These are phyloP conservation scores for Bostrychus sinensis DNA, from an alignment of 2,113 vertebrate species.

Conservation along the genomic window DNA sequence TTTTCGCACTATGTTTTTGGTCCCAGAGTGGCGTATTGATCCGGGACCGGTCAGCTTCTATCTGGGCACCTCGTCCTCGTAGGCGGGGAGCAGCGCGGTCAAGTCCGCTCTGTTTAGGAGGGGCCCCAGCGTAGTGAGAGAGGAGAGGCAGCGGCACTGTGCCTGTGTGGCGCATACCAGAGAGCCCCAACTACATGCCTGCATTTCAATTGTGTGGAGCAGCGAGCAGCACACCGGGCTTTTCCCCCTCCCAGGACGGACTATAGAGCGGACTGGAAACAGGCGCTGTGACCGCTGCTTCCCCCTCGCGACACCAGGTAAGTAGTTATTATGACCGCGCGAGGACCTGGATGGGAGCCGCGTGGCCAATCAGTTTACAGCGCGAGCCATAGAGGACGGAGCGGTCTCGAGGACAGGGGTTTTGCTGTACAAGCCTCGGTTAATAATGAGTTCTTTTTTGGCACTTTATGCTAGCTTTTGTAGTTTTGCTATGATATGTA, in stretches of 20 bases:
- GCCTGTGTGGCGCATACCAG: constrained; percentile 48
- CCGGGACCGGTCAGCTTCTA: constrained; percentile 39
- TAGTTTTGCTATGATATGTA: too few species aligned
- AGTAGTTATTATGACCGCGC: constrained; percentile 12
- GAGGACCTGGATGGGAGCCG: background rate
- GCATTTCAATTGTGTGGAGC: constrained; percentile 51
- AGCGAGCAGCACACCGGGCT: constrained; percentile 31
- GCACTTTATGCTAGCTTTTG: too few species aligned
- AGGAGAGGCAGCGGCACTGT: constrained; percentile 46
- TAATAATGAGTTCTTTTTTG: too few species aligned
- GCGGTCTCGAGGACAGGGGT: background rate
- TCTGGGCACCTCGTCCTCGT: constrained; percentile 23
- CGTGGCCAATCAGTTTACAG: background rate
- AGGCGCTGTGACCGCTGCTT: constrained; percentile 40
- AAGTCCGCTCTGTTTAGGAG: constrained; percentile 56
- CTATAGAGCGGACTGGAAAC: constrained; percentile 15
- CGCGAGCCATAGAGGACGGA: constrained; percentile 8
- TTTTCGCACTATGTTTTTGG: background rate
- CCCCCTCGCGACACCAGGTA: constrained; percentile 61
- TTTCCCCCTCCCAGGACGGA: constrained; percentile 24
- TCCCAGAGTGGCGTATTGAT: constrained; percentile 10
- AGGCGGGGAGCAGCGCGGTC: constrained; percentile 68
- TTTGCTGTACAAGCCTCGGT: background rate
- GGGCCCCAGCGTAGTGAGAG: constrained; percentile 44
- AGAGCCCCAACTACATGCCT: constrained; percentile 60